Evolutionary conservation across 2,797 vertebrate species (phyloP).

Genomic region (Clarias platycephalus): DNA sequence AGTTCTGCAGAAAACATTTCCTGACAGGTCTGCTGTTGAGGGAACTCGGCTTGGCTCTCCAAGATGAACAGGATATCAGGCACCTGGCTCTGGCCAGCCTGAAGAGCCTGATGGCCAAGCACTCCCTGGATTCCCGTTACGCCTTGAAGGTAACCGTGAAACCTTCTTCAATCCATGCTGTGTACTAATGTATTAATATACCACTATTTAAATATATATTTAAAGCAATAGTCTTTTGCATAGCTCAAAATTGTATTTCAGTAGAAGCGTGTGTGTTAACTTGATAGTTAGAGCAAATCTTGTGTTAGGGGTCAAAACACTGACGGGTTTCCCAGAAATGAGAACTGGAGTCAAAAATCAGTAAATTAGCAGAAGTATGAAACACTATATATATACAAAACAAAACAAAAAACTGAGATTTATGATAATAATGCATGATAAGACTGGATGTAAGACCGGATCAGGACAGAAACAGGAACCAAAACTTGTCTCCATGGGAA

Average conservation of each 20-base stretch:
- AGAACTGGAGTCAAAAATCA: constrained; percentile 1
- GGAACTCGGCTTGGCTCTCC: constrained; percentile 93
- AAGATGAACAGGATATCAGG: constrained; percentile 94
- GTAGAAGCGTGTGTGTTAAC: neutral
- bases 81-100: constrained; percentile 92
- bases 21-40: constrained; percentile 90
- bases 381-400: neutral
- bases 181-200: neutral
- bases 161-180: neutral
- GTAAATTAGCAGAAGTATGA: neutral
- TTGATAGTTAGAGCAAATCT: neutral
- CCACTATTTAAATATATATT: neutral
- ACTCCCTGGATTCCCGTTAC: constrained; percentile 94
- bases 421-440: neutral
- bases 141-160: constrained; percentile 77
- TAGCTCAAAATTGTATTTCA: neutral
- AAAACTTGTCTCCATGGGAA: constrained; percentile 13
- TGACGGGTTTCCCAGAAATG: neutral
- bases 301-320: neutral
- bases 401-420: neutral
- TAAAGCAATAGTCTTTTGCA: neutral
- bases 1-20: constrained; percentile 97
- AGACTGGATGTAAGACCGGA: too few species aligned
- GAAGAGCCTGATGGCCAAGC: constrained; percentile 98
- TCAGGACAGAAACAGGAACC: constrained; percentile 15